Conservation (phyloP, 2,797 vertebrate genomes). For the Heterohyrax brucei region DNA sequence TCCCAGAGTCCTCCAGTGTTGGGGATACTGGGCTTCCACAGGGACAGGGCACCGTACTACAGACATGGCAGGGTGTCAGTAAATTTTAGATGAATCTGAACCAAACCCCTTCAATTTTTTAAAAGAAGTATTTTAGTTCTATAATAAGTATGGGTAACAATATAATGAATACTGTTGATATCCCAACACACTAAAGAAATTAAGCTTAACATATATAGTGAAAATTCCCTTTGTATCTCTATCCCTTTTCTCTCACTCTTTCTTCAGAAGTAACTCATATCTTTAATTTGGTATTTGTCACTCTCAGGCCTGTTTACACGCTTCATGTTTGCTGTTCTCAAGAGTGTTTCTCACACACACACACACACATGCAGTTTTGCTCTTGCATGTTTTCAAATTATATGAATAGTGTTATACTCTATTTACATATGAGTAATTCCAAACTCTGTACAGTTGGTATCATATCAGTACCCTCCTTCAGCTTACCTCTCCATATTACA, state of each 20-base stretch:
- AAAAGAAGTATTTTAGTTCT: conserved; percentile 33
- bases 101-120: neutral
- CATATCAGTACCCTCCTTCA: neutral
- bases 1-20: neutral
- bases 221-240: too few species aligned
- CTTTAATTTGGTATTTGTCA: neutral
- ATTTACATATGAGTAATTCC: neutral
- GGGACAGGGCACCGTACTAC: neutral
- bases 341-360: neutral
- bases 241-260: neutral
- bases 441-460: neutral
- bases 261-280: neutral
- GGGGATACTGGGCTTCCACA: neutral
- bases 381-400: neutral
- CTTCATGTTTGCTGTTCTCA: neutral
- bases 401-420: neutral
- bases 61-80: neutral
- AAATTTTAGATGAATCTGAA: neutral
- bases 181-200: neutral
- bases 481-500: neutral
- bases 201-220: neutral
- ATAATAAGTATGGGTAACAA: neutral
- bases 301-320: neutral
- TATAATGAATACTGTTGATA: neutral
- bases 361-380: neutral